Evolutionary conservation across 2,113 vertebrate genomes (phyloP), one percentile per base, ranked within the genome.

Genomic region (Podarcis muralis): DNA sequence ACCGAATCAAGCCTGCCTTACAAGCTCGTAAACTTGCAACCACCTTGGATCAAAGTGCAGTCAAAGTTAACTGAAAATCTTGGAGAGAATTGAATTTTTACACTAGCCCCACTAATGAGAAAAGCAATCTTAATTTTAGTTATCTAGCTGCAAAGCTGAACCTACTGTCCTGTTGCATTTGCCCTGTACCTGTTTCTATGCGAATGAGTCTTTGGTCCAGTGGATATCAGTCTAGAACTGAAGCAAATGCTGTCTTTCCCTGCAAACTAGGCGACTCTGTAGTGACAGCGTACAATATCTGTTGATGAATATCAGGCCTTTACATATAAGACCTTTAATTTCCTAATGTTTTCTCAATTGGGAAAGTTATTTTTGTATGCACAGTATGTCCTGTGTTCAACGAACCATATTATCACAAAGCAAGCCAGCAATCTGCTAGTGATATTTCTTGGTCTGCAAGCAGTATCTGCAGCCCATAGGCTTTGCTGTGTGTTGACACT

Each of bases 111-210:
- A 0, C n/a, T 84, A 71, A 62, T 86, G 72, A 83, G 32, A 83
- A 76, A 20, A 83, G 59, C n/a, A 11, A 76, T 89, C 81, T 72
- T 85, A 79, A 74, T 89, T 92, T 48, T 90, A n/a, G 1, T 88
- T 94, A 88, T 94, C 81, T 84, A 78, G 75, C 53, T 87, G 25
- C 57, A 85, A 90, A 82, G 74, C 32, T 1, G 0, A 76, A 72
- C 83, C 72, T 88, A 57, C 89, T 86, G 82, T 86, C 89, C 32
- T 48, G 84, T 62, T 91, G 66, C 6, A 2, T 68, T 76, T 94
- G 69, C 86, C 88, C 72, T 23, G 75, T 1, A 90, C 25, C 66
- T 88, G 1, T 66, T 87, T 90, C 86, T 6, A 8, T 30, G 27
- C 87, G 11, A 79, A 66, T 18, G n/a, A 87, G 13, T 6, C 86